Percentiles rank a stretch among this genome's conserved stretches.
Evolutionary conservation across 1,140 invertebrate species (phyloP).

Genomic region (Orchestia grillus): DNA sequence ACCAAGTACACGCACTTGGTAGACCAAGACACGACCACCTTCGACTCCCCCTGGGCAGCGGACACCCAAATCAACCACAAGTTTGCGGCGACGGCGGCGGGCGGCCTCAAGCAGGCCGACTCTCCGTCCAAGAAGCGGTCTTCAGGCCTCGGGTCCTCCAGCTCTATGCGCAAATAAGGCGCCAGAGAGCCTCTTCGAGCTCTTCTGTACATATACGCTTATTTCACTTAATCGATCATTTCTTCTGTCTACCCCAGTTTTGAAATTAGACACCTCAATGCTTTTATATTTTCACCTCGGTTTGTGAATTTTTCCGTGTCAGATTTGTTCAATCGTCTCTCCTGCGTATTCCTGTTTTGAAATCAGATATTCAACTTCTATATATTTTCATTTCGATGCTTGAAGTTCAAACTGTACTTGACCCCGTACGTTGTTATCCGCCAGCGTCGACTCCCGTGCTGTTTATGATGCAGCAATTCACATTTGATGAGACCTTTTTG

Average conservation of each 20-base stretch:
- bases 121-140: constrained; percentile 77
- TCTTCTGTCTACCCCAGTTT: not conserved
- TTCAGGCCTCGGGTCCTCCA: not conserved
- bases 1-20: constrained; percentile 99
- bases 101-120: constrained; percentile 89
- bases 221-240: not conserved
- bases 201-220: not conserved
- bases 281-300: not conserved
- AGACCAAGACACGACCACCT: constrained; percentile 98
- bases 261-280: not conserved
- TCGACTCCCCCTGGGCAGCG: constrained; percentile 96
- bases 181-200: not conserved
- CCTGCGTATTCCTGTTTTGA: not conserved
- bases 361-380: not conserved
- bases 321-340: not conserved
- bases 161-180: constrained; percentile 15
- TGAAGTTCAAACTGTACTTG: not conserved
- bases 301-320: too few species aligned
- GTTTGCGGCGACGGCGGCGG: constrained; percentile 89
- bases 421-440: not conserved
- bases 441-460: not conserved
- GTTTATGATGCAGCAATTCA: not conserved
- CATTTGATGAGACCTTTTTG: not conserved
- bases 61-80: constrained; percentile 91
- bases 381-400: not conserved